Percentiles rank a stretch among this genome's conserved stretches.
Evolutionary conservation across 2,113 vertebrate genomes (phyloP).

Genomic region (Anas platyrhynchos): DNA sequence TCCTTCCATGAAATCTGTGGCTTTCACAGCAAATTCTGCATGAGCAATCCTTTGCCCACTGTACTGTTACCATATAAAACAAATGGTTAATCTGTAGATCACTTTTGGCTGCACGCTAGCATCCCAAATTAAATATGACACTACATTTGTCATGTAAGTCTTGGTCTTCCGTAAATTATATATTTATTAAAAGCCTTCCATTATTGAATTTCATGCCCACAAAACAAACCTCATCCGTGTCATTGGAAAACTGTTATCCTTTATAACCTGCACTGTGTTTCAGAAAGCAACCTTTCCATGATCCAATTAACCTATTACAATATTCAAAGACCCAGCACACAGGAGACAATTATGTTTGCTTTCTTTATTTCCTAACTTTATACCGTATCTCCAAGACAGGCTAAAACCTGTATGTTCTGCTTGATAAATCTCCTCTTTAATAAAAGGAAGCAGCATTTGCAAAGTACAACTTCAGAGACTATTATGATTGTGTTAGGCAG

Average conservation of each 20-base stretch:
- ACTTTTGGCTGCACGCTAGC: constrained; percentile 52
- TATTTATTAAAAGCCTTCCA: constrained; percentile 72
- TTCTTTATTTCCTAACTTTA: constrained; percentile 43
- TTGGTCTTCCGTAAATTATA: constrained; percentile 56
- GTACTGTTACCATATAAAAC: fast-evolving
- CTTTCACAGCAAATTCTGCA: constrained; percentile 1
- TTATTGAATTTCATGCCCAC: constrained; percentile 67
- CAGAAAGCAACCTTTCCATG: constrained; percentile 44
- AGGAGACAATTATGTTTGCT: constrained; percentile 59
- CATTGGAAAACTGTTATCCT: constrained; percentile 63
- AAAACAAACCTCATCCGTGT: constrained; percentile 63
- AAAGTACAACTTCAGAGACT: constrained; percentile 43
- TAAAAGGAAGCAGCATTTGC: constrained; percentile 62
- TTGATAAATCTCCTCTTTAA: constrained; percentile 63
- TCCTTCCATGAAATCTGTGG: neutral
- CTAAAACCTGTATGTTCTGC: constrained; percentile 24
- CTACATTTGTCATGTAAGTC: constrained; percentile 65
- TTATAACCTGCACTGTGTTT: constrained; percentile 40
- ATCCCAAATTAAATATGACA: constrained; percentile 71
- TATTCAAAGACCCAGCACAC: constrained; percentile 58
- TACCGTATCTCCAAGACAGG: constrained; percentile 23
- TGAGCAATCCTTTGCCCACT: neutral
- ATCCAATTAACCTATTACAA: constrained; percentile 74
- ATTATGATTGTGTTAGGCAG: constrained; percentile 47
- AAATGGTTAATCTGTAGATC: constrained; percentile 65